A percentile compares a stretch with the other conserved stretches of the same genome.
These are phyloP conservation scores for Hanleya hanleyi DNA, from an alignment of 2,888 invertebrate species.

Conservation along the genomic window DNA sequence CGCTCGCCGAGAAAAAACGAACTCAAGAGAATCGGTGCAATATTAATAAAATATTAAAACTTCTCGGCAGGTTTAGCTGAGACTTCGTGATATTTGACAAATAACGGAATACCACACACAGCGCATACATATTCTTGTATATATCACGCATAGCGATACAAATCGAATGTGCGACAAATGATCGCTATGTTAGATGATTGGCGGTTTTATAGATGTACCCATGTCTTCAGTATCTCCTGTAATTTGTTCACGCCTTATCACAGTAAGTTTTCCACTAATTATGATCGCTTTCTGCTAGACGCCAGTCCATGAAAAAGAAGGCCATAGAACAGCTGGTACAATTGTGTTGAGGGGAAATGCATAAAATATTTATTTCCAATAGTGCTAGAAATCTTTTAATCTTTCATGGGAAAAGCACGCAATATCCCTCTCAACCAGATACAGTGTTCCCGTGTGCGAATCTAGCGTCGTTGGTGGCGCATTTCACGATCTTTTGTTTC, in stretches of 20 bases:
- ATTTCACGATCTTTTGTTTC: too few species aligned
- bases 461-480: too few species aligned
- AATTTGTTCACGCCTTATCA: neutral
- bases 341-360: neutral
- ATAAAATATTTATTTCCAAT: conserved; percentile 5
- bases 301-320: neutral
- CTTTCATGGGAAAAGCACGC: neutral
- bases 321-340: neutral
- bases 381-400: neutral
- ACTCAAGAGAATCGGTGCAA: neutral
- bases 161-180: too few species aligned
- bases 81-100: neutral
- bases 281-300: neutral
- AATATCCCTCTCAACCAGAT: neutral
- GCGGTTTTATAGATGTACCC: too few species aligned
- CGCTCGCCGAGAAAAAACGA: neutral
- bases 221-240: neutral
- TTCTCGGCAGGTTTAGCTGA: neutral
- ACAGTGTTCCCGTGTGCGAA: too few species aligned
- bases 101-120: neutral
- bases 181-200: too few species aligned
- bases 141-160: too few species aligned
- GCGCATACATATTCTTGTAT: too few species aligned
- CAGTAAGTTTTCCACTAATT: neutral
- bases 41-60: neutral